Percentiles rank a stretch among this genome's conserved stretches.
phyloP scores from a whole-genome alignment of 1,140 invertebrate species.

The Lanistes nyassanus region DNA sequence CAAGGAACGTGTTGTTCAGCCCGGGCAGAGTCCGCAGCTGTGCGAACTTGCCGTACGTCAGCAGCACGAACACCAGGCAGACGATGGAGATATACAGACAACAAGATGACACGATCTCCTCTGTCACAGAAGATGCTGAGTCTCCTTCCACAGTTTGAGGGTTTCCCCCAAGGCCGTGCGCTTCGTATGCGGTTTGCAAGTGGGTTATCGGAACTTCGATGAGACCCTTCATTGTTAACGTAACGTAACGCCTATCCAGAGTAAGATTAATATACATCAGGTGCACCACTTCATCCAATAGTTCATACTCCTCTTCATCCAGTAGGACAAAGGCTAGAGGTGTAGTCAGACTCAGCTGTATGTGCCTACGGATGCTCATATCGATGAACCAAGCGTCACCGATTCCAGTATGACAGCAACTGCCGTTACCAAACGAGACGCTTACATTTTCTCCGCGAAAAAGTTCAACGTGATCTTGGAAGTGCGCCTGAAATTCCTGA shows the following conservation, averaged over 20 bases:
- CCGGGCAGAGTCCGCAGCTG: constrained; percentile 47
- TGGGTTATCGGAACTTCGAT: background rate
- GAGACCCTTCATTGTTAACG: background rate
- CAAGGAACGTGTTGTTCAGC: constrained; percentile 46
- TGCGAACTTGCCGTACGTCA: constrained; percentile 43
- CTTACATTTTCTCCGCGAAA: background rate
- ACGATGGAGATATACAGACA: constrained; percentile 38
- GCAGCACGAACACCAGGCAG: constrained; percentile 38
- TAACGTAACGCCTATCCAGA: background rate
- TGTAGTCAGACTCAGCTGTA: background rate
- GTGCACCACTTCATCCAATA: background rate
- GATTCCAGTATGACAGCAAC: background rate
- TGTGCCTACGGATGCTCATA: background rate
- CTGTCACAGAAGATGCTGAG: background rate
- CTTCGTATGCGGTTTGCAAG: background rate
- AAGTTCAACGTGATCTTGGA: background rate
- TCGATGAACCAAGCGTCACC: background rate
- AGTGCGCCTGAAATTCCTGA: background rate
- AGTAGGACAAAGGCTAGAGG: background rate
- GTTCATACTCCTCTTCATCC: background rate
- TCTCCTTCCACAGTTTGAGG: background rate
- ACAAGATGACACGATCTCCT: constrained; percentile 19
- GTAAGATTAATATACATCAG: constrained; percentile 6
- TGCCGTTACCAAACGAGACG: background rate
- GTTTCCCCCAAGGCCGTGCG: background rate